Conservation (phyloP, 2,888 invertebrate species). For the Xestobium rufovillosum region DNA sequence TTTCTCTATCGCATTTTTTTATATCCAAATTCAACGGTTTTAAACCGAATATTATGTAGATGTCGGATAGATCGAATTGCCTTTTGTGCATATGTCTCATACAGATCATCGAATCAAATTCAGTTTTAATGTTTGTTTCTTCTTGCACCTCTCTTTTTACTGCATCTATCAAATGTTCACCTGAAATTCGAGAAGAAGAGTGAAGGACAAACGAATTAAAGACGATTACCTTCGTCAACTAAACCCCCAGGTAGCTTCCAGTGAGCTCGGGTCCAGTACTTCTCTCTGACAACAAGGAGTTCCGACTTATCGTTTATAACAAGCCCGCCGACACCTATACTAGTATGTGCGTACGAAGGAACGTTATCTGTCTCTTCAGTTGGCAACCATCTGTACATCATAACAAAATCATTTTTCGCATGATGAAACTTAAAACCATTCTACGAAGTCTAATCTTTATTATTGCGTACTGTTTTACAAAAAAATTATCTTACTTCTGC, state of each 20-base stretch:
- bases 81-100: constrained; percentile 71
- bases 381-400: constrained; percentile 77
- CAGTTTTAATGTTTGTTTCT: constrained; percentile 77
- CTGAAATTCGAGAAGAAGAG: too few species aligned
- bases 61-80: constrained; percentile 77
- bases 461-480: not conserved
- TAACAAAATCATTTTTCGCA: constrained; percentile 68
- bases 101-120: constrained; percentile 68
- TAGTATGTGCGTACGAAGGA: constrained; percentile 74
- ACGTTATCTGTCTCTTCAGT: constrained; percentile 52
- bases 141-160: constrained; percentile 81
- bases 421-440: constrained; percentile 84
- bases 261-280: constrained; percentile 49
- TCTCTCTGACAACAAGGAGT: constrained; percentile 75
- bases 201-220: too few species aligned
- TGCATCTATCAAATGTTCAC: constrained; percentile 75
- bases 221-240: constrained; percentile 68
- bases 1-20: constrained; percentile 66
- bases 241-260: constrained; percentile 94
- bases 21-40: constrained; percentile 58
- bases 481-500: constrained; percentile 49
- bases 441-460: constrained; percentile 38
- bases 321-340: constrained; percentile 77
- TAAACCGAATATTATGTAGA: constrained; percentile 73
- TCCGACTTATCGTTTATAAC: constrained; percentile 71